Percentiles rank a stretch among this genome's conserved stretches.
Evolutionary conservation across 2,888 invertebrate genomes (phyloP).

Genomic region (Troides aeacus): DNA sequence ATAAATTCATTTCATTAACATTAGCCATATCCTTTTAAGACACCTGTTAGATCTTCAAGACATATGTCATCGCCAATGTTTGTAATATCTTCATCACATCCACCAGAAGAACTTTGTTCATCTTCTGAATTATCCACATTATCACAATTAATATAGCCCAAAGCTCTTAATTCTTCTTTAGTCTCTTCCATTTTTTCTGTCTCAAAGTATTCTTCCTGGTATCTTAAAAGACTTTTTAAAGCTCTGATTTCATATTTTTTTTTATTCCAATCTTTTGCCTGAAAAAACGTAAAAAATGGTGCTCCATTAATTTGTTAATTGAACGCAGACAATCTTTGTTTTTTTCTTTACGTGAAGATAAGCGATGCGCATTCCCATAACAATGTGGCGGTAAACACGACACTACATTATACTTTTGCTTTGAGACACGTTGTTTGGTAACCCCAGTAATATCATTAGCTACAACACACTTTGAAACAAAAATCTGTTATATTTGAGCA

Average conservation of each 20-base stretch:
- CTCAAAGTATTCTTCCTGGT: conserved; percentile 78
- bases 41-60: conserved; percentile 86
- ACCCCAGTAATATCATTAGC: too few relatives aligned
- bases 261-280: conserved; percentile 76
- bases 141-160: conserved; percentile 70
- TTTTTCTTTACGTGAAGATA: too few relatives aligned
- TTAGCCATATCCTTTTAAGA: conserved; percentile 29
- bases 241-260: conserved; percentile 81
- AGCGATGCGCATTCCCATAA: too few relatives aligned
- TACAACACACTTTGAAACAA: too few relatives aligned
- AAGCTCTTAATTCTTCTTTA: conserved; percentile 68
- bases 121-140: conserved; percentile 74
- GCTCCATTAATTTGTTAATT: too few relatives aligned
- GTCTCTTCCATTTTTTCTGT: conserved; percentile 74
- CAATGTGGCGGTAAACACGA: too few relatives aligned
- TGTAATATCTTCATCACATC: conserved; percentile 78
- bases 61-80: conserved; percentile 86
- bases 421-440: too few relatives aligned
- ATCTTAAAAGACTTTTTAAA: conserved; percentile 76
- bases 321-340: too few relatives aligned
- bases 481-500: too few relatives aligned
- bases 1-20: neutral
- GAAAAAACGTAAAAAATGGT: conserved; percentile 20
- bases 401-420: too few relatives aligned
- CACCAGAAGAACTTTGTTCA: conserved; percentile 70